Base-by-base conservation (phyloP, 2,888 invertebrate genomes). In the Schizotus pectinicornis region DNA sequence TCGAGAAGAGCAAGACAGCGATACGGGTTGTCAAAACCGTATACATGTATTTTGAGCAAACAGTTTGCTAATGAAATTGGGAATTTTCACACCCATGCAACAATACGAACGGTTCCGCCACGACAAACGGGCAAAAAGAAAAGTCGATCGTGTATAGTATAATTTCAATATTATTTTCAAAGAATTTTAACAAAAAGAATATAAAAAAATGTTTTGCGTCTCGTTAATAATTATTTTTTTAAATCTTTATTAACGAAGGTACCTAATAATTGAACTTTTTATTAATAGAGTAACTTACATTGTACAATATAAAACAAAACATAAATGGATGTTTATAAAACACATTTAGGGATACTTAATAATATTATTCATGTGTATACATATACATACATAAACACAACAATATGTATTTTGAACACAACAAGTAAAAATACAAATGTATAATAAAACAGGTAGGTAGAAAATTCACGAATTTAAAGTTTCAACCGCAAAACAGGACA, bases 261-360 rank as follows among this genome's bases (percentile, higher is more conserved):
- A 47, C 50, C 52, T 65, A 65, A 65, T 65, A 62, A 62, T 61
- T 58, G 61, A 70, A 69, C 71, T 72, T 74, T 77, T 75, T 75
- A 75, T 75, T 75, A 73, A 70, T 74, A 66, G 72, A 73, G 61
- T 72, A 74, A 75, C 75, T 76, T 76, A 77, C 74, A 75, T 71
- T 75, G 72, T 75, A 76, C 73, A 82, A 79, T 59, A 80, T 79
- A 81, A 81, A 81, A 81, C 80, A 81, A 81, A 80, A 80, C 79
- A 79, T 71, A 70, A 73, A 61, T 63, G 72, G 73, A 77, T 77
- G 75, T 77, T 79, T 76, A 79, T 79, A 77, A 80, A 79, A 79
- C 78, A 79, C 76, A 78, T 77, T 75, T 76, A 78, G 75, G 75
- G 69, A 73, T 75, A 74, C 74, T 76, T 73, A 70, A 67, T 68